Evolutionary conservation across 2,113 vertebrate genomes (phyloP).

Genomic region (Ceuthmochares aereus): DNA sequence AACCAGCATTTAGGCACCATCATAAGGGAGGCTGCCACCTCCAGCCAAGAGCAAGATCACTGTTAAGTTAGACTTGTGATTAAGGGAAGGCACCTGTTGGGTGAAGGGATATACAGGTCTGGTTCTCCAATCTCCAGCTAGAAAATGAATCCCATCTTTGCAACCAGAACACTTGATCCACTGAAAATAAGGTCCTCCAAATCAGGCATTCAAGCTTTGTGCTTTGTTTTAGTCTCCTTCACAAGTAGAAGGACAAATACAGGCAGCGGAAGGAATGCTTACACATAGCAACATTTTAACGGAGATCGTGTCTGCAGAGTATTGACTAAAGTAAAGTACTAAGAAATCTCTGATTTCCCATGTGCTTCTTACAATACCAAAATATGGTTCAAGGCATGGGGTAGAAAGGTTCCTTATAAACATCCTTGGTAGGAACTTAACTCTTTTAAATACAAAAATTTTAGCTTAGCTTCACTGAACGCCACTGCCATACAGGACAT

Average conservation of each 20-base stretch:
- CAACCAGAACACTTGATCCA: background rate
- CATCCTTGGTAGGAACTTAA: background rate
- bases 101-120: background rate
- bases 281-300: background rate
- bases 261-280: background rate
- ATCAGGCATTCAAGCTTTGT: background rate
- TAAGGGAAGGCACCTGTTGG: background rate
- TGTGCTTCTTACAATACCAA: background rate
- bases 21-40: background rate
- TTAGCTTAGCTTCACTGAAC: background rate
- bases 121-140: background rate
- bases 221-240: background rate
- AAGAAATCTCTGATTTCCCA: background rate
- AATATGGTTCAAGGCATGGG: background rate
- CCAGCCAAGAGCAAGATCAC: background rate
- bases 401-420: background rate
- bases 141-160: background rate
- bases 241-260: background rate
- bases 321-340: background rate
- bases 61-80: background rate
- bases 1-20: too few relatives aligned
- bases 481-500: background rate
- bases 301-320: background rate
- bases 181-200: background rate
- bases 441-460: background rate